Evolutionary conservation across 2,113 vertebrate species (phyloP).

Genomic region (Platichthys flesus): DNA sequence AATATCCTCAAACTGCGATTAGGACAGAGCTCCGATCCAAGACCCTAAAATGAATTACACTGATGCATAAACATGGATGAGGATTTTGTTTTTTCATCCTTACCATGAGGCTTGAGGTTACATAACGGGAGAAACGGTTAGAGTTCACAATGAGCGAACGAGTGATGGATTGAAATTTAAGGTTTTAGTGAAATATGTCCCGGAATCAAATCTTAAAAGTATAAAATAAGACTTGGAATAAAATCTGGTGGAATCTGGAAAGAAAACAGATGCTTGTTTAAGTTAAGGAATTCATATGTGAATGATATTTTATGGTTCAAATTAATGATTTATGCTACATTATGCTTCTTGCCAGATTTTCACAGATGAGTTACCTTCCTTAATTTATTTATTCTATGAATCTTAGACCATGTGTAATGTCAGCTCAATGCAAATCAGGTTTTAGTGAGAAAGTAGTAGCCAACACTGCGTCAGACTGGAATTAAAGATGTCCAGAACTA

Average conservation of each 20-base stretch:
- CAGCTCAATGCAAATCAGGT: neutral
- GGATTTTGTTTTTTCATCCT: neutral
- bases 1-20: slow-evolving; percentile 56
- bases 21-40: slow-evolving; percentile 50
- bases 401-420: neutral
- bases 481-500: slow-evolving; percentile 8
- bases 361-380: neutral
- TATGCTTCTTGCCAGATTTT: neutral
- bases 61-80: slow-evolving; percentile 21
- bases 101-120: slow-evolving; percentile 24
- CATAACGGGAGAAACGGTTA: slow-evolving; percentile 22
- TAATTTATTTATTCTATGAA: neutral
- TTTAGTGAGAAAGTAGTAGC: slow-evolving; percentile 3
- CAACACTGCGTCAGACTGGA: slow-evolving; percentile 1
- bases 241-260: neutral
- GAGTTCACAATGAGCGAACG: slow-evolving; percentile 10
- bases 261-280: neutral
- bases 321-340: neutral
- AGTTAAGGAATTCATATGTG: neutral
- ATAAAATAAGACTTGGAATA: neutral
- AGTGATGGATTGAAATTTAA: slow-evolving; percentile 21
- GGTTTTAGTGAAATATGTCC: slow-evolving; percentile 26
- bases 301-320: too few relatives aligned
- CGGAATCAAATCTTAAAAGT: slow-evolving; percentile 34
- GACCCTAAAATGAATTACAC: slow-evolving; percentile 54